These are phyloP conservation scores for Pristionchus maxplancki DNA, from an alignment of 2,888 invertebrate species.

Conservation along the genomic window DNA sequence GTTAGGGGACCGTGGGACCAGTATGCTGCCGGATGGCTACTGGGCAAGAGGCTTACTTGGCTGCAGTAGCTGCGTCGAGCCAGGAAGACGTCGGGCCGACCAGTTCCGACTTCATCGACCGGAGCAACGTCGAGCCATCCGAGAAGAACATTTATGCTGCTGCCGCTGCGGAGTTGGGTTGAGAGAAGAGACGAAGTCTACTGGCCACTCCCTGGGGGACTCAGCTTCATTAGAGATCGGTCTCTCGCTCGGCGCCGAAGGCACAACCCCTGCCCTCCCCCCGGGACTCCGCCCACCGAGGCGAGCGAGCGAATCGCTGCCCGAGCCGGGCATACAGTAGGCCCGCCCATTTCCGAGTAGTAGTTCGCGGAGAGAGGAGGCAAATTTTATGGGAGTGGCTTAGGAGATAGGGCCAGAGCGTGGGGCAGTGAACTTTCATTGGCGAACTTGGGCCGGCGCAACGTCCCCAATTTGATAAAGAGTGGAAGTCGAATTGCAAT, in stretches of 20 bases:
- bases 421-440: not conserved
- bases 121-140: constrained; percentile 37
- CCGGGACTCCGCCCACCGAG: not conserved
- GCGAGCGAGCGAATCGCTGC: not conserved
- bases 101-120: constrained; percentile 45
- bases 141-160: constrained; percentile 49
- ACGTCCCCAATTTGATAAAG: not conserved
- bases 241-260: not conserved
- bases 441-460: not conserved
- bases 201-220: constrained; percentile 28
- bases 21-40: not conserved
- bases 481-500: not conserved
- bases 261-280: constrained; percentile 39
- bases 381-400: not conserved
- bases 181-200: not conserved
- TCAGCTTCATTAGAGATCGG: constrained; percentile 51
- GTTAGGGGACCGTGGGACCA: constrained; percentile 54
- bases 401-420: not conserved
- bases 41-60: constrained; percentile 27
- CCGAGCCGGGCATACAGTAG: not conserved
- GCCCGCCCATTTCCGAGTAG: constrained; percentile 9
- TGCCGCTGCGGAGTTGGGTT: not conserved
- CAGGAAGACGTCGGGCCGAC: not conserved
- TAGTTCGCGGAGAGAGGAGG: not conserved
- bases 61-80: constrained; percentile 48